These are phyloP conservation scores for Sebastes hubbsi DNA, from an alignment of 2,797 vertebrate genomes.

Conservation along the genomic window DNA sequence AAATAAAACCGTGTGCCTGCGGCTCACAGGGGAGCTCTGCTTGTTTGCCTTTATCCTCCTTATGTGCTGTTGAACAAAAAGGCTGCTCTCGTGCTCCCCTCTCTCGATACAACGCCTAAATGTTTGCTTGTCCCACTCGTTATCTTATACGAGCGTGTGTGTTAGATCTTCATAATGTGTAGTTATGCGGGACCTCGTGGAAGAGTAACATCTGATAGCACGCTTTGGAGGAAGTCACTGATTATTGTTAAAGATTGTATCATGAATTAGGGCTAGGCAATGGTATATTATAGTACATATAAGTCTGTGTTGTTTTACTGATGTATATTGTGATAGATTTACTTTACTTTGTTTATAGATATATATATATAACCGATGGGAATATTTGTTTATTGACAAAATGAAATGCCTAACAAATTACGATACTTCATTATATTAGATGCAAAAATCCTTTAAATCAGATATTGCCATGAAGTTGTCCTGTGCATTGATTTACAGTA, in stretches of 20 bases:
- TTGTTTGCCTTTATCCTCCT: slow-evolving; percentile 39
- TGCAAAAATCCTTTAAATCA: background rate
- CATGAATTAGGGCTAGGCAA: background rate
- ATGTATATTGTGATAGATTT: too few relatives aligned
- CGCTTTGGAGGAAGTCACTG: background rate
- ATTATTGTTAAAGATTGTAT: background rate
- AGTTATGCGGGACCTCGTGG: background rate
- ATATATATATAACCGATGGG: background rate
- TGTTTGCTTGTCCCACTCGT: background rate
- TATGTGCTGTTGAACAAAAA: slow-evolving; percentile 2
- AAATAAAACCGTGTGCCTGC: slow-evolving; percentile 65
- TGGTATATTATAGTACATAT: background rate
- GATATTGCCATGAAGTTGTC: background rate
- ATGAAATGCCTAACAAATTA: background rate
- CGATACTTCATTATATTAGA: background rate
- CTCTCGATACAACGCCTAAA: background rate
- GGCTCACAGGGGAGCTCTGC: slow-evolving; percentile 55
- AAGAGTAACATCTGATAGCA: background rate
- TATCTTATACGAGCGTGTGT: background rate
- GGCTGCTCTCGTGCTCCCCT: background rate
- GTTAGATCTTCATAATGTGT: background rate
- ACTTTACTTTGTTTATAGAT: background rate
- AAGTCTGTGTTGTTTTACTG: background rate
- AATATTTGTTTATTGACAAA: background rate
- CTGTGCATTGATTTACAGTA: background rate